Base-by-base conservation (phyloP, 2,888 invertebrate species). In the Dascillus cervinus region DNA sequence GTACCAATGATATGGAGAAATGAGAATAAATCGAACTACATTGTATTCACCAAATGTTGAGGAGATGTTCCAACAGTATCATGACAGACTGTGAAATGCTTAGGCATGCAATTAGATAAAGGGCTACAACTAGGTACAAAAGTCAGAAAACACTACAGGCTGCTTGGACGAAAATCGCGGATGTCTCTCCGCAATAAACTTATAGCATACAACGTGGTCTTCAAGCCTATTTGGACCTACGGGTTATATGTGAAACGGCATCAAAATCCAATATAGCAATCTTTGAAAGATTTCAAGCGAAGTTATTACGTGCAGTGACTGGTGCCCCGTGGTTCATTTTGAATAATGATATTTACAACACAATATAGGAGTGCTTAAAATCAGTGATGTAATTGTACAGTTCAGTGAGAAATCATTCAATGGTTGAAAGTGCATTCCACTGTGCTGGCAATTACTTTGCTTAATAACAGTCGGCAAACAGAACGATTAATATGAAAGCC, bases 181-280 rank as follows among this genome's bases (percentile, higher is more conserved):
- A 10, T 34, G 14, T 29, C 34, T 8, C 28, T 32, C 2, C 22
- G 13, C 2, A 32, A 28, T 12, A 32, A 27, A 22, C 12, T n/a
- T n/a, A 11, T 32, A 8, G 28, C 27, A 4, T 32, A 32, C 9
- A 32, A 27, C 11, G 33, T 21, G 6, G 28, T 14, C n/a, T 27
- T 32, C 9, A 32, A 32, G 14, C 23, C 33, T 12, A 32, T 32
- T 22, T 27, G 26, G 33, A 11, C 22, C 10, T 28, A 32, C 11
- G 27, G 33, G 13, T 19, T 32, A 9, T n/a, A n/a, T n/a, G n/a
- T n/a, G n/a, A n/a, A n/a, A n/a, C n/a, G n/a, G n/a, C n/a, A n/a
- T n/a, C n/a, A n/a, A n/a, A n/a, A n/a, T n/a, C n/a, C n/a, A n/a
- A n/a, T n/a, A n/a, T n/a, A n/a, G n/a, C n/a, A n/a, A n/a, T n/a